These are phyloP conservation scores for Sminthurides bifidus DNA, from an alignment of 1,140 invertebrate genomes.

Conservation along the genomic window DNA sequence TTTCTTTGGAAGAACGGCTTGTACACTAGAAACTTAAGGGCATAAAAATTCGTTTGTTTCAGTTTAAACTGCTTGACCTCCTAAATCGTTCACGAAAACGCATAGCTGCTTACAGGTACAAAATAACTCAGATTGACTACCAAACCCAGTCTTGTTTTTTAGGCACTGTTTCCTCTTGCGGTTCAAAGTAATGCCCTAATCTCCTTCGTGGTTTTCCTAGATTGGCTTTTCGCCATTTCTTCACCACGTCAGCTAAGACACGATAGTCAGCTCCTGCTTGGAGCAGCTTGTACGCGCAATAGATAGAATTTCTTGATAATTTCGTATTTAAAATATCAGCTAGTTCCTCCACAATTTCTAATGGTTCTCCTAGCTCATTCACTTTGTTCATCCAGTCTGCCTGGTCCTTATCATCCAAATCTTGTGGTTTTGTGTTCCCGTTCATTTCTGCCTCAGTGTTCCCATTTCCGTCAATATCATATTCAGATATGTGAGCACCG, in stretches of 20 bases:
- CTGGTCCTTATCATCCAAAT: background rate
- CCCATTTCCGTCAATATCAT: no score
- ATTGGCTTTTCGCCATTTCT: conserved; percentile 10
- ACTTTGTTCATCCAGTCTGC: background rate
- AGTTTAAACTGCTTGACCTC: no score
- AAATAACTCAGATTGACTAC: background rate
- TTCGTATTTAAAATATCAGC: conserved; percentile 4
- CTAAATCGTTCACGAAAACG: no score
- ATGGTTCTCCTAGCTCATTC: background rate
- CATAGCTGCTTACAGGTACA: background rate
- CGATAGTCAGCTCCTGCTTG: conserved; percentile 3
- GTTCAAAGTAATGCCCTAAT: background rate
- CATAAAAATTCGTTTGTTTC: no score
- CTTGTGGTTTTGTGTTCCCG: background rate
- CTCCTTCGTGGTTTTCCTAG: background rate
- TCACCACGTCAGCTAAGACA: conserved; percentile 6
- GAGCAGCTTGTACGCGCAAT: background rate
- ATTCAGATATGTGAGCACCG: no score
- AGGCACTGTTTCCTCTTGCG: no score
- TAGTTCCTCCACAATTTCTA: conserved; percentile 12
- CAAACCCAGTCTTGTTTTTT: no score
- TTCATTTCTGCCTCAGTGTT: background rate
- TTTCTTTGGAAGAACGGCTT: no score
- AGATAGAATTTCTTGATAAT: background rate
- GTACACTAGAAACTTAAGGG: no score